phyloP scores from a whole-genome alignment of 2,797 vertebrate genomes.

The Neostethus bicornis region DNA sequence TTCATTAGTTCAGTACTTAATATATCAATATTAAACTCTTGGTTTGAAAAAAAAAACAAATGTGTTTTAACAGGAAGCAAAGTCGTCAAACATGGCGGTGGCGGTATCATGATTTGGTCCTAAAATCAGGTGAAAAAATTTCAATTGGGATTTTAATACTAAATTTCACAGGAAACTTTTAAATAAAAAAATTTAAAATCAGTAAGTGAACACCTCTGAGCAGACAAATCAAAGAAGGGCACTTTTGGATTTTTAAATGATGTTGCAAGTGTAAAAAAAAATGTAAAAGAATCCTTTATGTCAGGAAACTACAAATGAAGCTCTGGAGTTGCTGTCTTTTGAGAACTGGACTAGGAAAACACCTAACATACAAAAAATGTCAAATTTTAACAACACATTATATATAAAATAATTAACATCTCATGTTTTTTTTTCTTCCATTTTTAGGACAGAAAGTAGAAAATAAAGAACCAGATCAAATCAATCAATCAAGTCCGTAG shows the following conservation, averaged over 20 bases:
- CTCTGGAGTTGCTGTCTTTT: neutral
- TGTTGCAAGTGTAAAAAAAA: neutral
- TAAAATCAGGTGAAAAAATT: no score
- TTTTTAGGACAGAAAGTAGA: conserved; percentile 18
- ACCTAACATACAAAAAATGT: neutral
- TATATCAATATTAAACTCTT: no score
- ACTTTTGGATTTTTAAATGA: no score
- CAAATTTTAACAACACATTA: neutral
- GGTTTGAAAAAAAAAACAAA: no score
- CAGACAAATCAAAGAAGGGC: no score
- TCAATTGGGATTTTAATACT: neutral
- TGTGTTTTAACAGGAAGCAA: no score
- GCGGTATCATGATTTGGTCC: no score
- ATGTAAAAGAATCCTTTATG: neutral
- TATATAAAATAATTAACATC: neutral
- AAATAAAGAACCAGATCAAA: conserved; percentile 39
- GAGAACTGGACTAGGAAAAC: neutral
- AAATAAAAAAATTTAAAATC: neutral
- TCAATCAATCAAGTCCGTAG: conserved; percentile 40
- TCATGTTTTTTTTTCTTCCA: neutral
- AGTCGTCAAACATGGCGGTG: no score
- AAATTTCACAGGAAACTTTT: neutral
- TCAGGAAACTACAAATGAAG: neutral
- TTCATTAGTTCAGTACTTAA: no score
- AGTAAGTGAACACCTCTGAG: no score